Conservation (phyloP, 2,113 vertebrate species). For the Pomatostomus ruficeps region DNA sequence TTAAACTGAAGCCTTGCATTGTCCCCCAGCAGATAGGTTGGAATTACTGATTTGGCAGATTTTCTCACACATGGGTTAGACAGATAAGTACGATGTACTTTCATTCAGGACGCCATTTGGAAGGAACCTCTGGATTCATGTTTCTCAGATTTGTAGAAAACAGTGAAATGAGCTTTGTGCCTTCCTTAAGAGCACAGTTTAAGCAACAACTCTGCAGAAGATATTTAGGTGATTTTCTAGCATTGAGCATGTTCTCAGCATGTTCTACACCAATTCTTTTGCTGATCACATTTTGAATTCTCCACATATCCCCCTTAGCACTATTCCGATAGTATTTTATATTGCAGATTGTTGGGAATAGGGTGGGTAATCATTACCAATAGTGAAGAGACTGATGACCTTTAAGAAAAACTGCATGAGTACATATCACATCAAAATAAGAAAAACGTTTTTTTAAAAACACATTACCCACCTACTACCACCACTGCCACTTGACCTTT, state of each 20-base stretch:
- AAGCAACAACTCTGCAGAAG: not conserved
- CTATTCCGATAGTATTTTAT: not conserved
- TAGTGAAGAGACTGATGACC: not conserved
- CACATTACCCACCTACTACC: not conserved
- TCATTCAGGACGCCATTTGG: not conserved
- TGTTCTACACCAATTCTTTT: not conserved
- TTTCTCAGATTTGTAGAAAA: not conserved
- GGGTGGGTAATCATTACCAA: not conserved
- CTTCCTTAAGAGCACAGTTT: not conserved
- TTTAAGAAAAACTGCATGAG: not conserved
- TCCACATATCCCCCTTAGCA: not conserved
- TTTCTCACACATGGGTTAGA: constrained; percentile 42
- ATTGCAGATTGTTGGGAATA: not conserved
- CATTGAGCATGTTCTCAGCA: not conserved
- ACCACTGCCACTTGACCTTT: not conserved
- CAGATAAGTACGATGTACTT: constrained; percentile 44
- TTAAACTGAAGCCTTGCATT: constrained; percentile 6
- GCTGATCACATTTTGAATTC: not conserved
- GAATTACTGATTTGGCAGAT: constrained; percentile 62
- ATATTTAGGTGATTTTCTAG: not conserved
- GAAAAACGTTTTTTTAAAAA: not conserved
- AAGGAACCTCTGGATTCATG: not conserved
- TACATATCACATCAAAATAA: not conserved
- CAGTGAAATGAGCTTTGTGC: not conserved
- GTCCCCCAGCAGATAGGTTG: constrained; percentile 14